Base-by-base conservation (phyloP, 2,113 vertebrate species). In the Mugil cephalus region DNA sequence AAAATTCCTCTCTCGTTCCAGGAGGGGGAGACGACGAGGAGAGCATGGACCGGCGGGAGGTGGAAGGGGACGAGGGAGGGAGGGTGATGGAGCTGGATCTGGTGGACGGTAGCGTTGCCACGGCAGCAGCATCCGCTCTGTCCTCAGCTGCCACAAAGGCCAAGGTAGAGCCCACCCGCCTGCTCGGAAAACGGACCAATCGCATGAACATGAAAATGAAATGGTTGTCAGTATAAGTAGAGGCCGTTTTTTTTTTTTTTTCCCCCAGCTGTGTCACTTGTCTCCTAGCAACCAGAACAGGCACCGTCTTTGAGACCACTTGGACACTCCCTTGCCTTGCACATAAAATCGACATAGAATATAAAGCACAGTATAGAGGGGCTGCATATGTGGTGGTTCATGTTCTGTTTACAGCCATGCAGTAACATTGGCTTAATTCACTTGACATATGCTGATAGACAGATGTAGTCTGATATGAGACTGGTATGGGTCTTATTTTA, bases 141-240 rank as follows among this genome's bases (percentile, higher is more conserved):
- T 94, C 96, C 50, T 98, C 98, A 2, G 98, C 98, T 64, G 97
- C 98, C 55, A 97, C 97, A 74, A 99, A 99, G 91, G 97, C 98
- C 80, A 99, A 99, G 96, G 98, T 99, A 88, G 87, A 91, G n/a
- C 67, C 40, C 24, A 0, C 45, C 50, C 53, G 10, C 39, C 8
- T 10, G 1, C 10, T 46, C 52, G 24, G 18, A 54, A 21, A 62
- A 53, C 35, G 1, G 55, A 67, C 50, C 65, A 74, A 43, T 78
- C 46, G 2, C 24, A 50, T 21, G 18, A 24, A 8, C 0, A 8
- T 15, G 15, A 24, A n/a, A 8, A 65, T 55, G 68, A 34, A 42
- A 42, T 30, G 24, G 15, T 17, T 72, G 45, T 70, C 36, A 34
- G 69, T 62, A 67, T 59, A 18, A 48, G 36, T 34, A 7, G 24